Evolutionary conservation across 1,140 invertebrate species (phyloP), one percentile per base, ranked within the genome.

Genomic region (Gonatopus flavifemur): DNA sequence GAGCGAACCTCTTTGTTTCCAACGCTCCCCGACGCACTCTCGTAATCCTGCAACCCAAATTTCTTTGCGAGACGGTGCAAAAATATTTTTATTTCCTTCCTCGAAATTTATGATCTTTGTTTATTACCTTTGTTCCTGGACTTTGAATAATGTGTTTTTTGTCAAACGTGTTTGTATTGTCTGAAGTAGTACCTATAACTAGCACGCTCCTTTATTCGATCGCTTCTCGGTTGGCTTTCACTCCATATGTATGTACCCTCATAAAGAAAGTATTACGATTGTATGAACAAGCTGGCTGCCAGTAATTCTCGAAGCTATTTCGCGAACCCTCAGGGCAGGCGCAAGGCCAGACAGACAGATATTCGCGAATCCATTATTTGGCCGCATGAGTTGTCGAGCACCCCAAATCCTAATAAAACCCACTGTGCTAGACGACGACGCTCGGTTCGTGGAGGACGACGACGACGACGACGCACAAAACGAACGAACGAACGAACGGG

Each of bases 351-450:
- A 40, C 30, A 44, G 42, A 62, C 57, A 38, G 57, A 47, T 44
- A 54, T 62, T 55, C 58, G 55, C 49, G 37, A 41, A 62, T 52
- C 59, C 55, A 62, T 58, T 58, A 51, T n/a, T n/a, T 55, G 32
- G 22, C 31, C 40, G 45, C 31, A 36, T 32, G 36, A 62, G 46
- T 62, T 52, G 32, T 49, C 41, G 51, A 39, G 51, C 42, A 50
- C 55, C 59, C 52, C 40, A 55, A 62, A 62, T 58, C 52, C 40
- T 56, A 62, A 62, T 62, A 59, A 64, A 64, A 62, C 37, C 51
- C 43, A 31, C 55, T 36, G 25, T 9, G 20, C 28, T 12, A 8
- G 30, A 33, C 16, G 31, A n/a, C n/a, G n/a, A n/a, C n/a, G n/a
- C 25, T 12, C 25, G 19, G 21, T 18, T 20, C 24, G 10, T 46